These are phyloP conservation scores for Rhea americana DNA, from an alignment of 2,113 vertebrate species.

Conservation along the genomic window DNA sequence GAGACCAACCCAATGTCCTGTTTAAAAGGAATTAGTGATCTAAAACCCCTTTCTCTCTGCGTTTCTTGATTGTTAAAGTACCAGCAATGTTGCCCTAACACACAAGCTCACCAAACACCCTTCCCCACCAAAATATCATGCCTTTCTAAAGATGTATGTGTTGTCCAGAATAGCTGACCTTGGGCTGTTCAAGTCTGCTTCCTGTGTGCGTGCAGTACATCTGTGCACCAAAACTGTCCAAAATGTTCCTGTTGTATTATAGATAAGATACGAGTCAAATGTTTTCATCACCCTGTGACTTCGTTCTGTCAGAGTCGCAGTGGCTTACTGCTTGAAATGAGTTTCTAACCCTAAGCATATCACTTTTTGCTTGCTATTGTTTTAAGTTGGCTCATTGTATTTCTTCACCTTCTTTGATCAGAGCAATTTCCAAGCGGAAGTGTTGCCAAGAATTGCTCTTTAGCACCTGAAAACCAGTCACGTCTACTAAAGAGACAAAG, in stretches of 20 bases:
- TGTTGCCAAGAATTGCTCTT: not conserved
- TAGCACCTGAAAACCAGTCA: not conserved
- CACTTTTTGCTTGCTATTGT: fast-evolving
- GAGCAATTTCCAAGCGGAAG: not conserved
- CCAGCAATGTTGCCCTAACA: not conserved
- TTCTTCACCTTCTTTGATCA: not conserved
- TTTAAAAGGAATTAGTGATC: not conserved
- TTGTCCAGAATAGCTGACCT: not conserved
- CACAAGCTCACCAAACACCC: not conserved
- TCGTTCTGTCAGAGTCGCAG: not conserved
- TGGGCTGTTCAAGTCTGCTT: not conserved
- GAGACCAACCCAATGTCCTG: not conserved
- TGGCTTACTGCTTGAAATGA: not conserved
- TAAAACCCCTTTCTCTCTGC: not conserved
- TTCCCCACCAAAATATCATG: fast-evolving
- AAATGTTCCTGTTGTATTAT: not conserved
- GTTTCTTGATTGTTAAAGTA: not conserved
- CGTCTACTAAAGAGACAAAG: not conserved
- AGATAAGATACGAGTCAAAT: not conserved
- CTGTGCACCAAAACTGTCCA: not conserved
- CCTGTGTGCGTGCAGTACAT: not conserved
- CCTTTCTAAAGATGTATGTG: not conserved
- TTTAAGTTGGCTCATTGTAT: not conserved
- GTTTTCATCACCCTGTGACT: not conserved
- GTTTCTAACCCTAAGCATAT: not conserved